Conservation (phyloP, 2,888 invertebrate species). For the Phrixothrix hirtus region DNA sequence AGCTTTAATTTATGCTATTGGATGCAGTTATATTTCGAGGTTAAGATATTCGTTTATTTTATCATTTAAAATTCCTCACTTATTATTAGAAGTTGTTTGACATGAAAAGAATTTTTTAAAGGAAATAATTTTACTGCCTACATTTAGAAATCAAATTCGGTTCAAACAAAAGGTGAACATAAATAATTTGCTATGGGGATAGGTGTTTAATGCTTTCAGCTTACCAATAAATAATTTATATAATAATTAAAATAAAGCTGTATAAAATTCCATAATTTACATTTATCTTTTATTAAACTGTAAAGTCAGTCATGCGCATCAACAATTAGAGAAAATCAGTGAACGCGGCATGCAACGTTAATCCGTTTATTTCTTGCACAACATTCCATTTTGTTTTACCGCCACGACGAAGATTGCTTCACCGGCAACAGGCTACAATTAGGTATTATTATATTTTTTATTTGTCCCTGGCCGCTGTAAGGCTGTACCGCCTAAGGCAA, state of each 20-base stretch:
- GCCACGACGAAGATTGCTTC: constrained; percentile 32
- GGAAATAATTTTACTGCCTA: no score
- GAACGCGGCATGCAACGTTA: constrained; percentile 14
- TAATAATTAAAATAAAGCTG: neutral
- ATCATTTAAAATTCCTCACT: no score
- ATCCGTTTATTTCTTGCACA: constrained; percentile 16
- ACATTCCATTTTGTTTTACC: constrained; percentile 31
- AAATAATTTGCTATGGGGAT: no score
- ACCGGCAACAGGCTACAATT: constrained; percentile 40
- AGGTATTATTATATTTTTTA: constrained; percentile 45
- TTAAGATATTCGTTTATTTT: no score
- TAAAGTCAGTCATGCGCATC: constrained; percentile 25
- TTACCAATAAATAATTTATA: no score
- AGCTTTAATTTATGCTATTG: no score
- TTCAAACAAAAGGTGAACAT: no score
- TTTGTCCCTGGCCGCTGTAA: constrained; percentile 39
- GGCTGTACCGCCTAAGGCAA: constrained; percentile 39
- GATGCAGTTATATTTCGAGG: no score
- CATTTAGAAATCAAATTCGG: no score
- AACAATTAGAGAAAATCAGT: constrained; percentile 12
- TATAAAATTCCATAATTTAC: constrained; percentile 1
- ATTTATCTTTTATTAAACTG: constrained; percentile 20
- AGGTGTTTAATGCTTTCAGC: no score
- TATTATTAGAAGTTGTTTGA: neutral
- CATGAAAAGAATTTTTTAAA: neutral